Evolutionary conservation across 2,797 vertebrate genomes (phyloP).

Genomic region (Alauda arvensis): DNA sequence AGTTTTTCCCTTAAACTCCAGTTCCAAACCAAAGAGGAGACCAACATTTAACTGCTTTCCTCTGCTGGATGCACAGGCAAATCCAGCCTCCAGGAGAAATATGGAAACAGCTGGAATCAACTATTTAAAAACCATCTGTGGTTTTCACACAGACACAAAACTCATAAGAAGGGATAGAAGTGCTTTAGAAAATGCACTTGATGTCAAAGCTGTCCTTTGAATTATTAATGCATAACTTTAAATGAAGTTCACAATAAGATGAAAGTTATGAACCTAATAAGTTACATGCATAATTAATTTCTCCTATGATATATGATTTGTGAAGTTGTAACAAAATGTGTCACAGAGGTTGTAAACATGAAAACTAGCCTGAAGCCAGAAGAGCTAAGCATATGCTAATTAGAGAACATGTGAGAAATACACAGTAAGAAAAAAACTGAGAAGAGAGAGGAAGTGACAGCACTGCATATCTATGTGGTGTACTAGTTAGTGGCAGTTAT

Average conservation of each 20-base stretch:
- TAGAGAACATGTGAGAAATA: conserved; percentile 13
- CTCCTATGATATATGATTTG: conserved; percentile 12
- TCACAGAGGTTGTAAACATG: conserved; percentile 31
- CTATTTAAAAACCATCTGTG: neutral
- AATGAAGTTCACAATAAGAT: neutral
- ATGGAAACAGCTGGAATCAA: neutral
- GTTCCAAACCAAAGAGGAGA: neutral
- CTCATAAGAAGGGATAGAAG: neutral
- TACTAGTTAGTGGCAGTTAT: neutral
- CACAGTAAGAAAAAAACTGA: neutral
- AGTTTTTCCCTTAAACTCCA: neutral
- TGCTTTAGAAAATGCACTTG: neutral
- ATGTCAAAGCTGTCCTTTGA: conserved; percentile 11
- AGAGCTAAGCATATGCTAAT: conserved; percentile 28
- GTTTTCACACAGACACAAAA: neutral
- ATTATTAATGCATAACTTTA: conserved; percentile 31
- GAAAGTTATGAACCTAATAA: conserved; percentile 40
- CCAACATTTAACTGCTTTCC: neutral
- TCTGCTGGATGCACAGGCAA: neutral
- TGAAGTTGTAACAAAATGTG: conserved; percentile 31
- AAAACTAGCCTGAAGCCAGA: conserved; percentile 48
- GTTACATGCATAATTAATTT: conserved; percentile 55
- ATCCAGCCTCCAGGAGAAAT: neutral
- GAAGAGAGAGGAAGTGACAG: neutral
- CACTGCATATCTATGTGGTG: neutral